phyloP scores from a whole-genome alignment of 2,888 invertebrate species.

The Caenorhabditis wallacei region DNA sequence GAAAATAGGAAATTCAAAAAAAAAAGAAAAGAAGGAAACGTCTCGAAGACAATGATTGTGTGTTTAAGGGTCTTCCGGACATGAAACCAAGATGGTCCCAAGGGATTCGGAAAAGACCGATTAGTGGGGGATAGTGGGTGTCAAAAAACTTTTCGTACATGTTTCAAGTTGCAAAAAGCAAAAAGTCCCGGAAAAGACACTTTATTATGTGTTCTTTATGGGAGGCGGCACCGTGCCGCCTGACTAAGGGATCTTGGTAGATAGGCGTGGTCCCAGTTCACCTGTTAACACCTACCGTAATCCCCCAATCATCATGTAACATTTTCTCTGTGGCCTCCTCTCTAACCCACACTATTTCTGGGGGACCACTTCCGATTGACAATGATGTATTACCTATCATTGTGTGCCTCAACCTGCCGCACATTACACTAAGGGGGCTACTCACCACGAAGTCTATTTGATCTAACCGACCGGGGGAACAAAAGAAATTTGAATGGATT shows the following conservation, averaged over 20 bases:
- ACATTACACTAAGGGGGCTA: constrained; percentile 10
- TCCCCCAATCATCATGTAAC: not conserved
- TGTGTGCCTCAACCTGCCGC: constrained; percentile 23
- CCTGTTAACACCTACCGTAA: not conserved
- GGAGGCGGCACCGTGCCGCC: no score
- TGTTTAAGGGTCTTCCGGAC: constrained; percentile 27
- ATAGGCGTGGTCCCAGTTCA: not conserved
- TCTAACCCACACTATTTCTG: not conserved
- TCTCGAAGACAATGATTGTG: constrained; percentile 44
- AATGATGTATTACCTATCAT: constrained; percentile 3
- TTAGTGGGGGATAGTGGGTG: constrained; percentile 22
- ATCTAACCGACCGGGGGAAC: not conserved
- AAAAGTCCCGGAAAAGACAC: not conserved
- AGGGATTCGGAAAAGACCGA: constrained; percentile 23
- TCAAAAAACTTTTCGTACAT: constrained; percentile 13
- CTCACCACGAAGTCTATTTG: not conserved
- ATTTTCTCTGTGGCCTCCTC: not conserved
- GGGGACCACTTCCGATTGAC: not conserved
- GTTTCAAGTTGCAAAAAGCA: not conserved
- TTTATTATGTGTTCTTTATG: constrained; percentile 17
- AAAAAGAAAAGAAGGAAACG: not conserved
- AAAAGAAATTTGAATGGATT: no score
- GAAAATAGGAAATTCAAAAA: not conserved
- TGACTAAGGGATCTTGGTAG: no score
- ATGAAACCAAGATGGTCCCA: not conserved